These are phyloP conservation scores for Euzetes globulus DNA, from an alignment of 2,888 invertebrate genomes.

Conservation along the genomic window DNA sequence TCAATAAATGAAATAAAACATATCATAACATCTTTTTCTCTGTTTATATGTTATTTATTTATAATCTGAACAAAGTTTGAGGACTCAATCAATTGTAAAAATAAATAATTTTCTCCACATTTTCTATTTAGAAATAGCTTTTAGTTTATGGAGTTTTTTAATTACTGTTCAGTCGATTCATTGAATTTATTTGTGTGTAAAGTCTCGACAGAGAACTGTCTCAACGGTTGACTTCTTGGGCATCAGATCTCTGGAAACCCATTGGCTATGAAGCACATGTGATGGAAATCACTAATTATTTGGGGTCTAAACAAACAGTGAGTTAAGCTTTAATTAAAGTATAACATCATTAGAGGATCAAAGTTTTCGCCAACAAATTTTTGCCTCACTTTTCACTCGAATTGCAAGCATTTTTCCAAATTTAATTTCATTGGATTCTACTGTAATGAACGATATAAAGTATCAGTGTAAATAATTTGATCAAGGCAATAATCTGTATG, in stretches of 20 bases:
- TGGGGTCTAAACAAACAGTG: conserved; percentile 7
- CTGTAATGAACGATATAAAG: too few relatives aligned
- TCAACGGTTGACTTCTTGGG: not conserved
- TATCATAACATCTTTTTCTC: not conserved
- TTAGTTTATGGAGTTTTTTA: not conserved
- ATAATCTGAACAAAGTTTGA: too few relatives aligned
- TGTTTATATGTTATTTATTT: not conserved
- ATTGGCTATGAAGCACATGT: not conserved
- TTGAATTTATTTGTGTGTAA: not conserved
- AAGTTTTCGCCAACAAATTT: not conserved
- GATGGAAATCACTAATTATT: conserved; percentile 14
- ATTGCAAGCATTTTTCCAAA: not conserved
- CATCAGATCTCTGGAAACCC: not conserved
- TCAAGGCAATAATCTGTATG: too few relatives aligned
- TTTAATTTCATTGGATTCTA: not conserved
- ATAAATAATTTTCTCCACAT: not conserved
- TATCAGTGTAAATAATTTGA: too few relatives aligned
- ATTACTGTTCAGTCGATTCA: not conserved
- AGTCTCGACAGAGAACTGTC: not conserved
- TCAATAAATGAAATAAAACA: conserved; percentile 4
- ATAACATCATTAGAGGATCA: conserved; percentile 4
- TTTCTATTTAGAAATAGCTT: not conserved
- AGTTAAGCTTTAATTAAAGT: conserved; percentile 1
- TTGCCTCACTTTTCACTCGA: not conserved
- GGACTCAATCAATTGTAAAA: not conserved